Base-by-base conservation (phyloP, 1,140 invertebrate genomes). In the Solen grandis region DNA sequence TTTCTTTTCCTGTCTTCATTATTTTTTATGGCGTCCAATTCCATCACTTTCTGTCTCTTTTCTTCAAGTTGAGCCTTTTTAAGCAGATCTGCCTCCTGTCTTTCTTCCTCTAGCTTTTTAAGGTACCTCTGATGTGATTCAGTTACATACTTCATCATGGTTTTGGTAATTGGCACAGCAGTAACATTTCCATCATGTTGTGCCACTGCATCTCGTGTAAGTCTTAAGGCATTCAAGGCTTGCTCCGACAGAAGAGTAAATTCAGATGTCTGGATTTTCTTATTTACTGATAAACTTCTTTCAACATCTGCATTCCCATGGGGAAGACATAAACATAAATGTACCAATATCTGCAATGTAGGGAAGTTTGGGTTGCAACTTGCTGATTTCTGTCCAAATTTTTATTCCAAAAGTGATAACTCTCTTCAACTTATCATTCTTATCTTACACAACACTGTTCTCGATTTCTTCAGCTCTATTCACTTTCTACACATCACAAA, bases 251-350 rank as follows among this genome's bases (percentile, higher is more conserved):
- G 35, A 36, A 38, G 31, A 22, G 60, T 35, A 35, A 52, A 19
- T 33, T 79, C 77, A 38, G 74, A 22, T 25, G 81, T 54, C 54
- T 83, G 25, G 16, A 81, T 16, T n/a, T 70, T 65, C 31, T 60
- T 60, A 19, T 66, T 76, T 19, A 35, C 50, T n/a, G n/a, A n/a
- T 25, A 70, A 77, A 19, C 59, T 54, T 68, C 85, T 68, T 70
- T 85, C 81, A 41, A 85, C 77, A 74, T 86, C 81, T 22, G 70
- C 72, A 81, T 81, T 85, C 50, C 78, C 81, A 70, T 83, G 73
- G 31, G 73, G 41, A 8, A 85, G 25, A 14, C 52, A 73, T 54
- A 81, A 57, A 38, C 35, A 35, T 31, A 52, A 66, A 55, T 77
- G 81, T 2, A 85, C 77, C 27, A 84, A 29, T 54, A 68, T 59